Evolutionary conservation across 2,888 invertebrate genomes (phyloP).

Genomic region (Habrosyne pyritoides): DNA sequence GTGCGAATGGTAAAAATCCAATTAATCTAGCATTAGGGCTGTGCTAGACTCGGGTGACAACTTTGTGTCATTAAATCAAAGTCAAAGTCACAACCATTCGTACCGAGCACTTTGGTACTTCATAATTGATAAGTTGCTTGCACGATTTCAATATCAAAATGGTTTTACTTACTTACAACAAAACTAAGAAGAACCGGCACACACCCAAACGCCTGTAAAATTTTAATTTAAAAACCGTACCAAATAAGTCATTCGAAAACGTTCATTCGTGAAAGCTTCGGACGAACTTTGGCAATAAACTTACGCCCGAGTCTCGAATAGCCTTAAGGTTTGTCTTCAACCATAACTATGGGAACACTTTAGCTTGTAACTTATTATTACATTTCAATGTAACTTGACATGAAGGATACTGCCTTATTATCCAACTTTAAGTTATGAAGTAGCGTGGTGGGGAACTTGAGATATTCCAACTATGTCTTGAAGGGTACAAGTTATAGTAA

Average conservation of each 20-base stretch:
- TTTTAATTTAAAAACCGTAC: too few relatives aligned
- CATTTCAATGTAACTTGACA: neutral
- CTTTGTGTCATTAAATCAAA: neutral
- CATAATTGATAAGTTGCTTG: too few relatives aligned
- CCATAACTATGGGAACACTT: neutral
- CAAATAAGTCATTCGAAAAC: too few relatives aligned
- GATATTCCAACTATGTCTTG: too few relatives aligned
- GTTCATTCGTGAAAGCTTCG: neutral
- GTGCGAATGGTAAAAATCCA: constrained; percentile 1
- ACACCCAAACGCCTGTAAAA: too few relatives aligned
- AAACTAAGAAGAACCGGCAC: too few relatives aligned
- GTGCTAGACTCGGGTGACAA: neutral
- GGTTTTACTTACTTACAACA: too few relatives aligned
- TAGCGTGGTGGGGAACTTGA: too few relatives aligned
- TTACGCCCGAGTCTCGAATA: neutral
- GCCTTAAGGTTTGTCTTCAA: neutral
- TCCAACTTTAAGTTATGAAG: neutral
- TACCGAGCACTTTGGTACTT: too few relatives aligned
- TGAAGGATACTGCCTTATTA: neutral
- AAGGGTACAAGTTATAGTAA: too few relatives aligned
- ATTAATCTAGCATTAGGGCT: neutral
- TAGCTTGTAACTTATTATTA: neutral
- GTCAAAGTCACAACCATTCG: too few relatives aligned
- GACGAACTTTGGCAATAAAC: neutral
- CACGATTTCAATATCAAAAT: too few relatives aligned